These are phyloP conservation scores for Syncerus caffer DNA, from an alignment of 2,797 vertebrate species.

Conservation along the genomic window DNA sequence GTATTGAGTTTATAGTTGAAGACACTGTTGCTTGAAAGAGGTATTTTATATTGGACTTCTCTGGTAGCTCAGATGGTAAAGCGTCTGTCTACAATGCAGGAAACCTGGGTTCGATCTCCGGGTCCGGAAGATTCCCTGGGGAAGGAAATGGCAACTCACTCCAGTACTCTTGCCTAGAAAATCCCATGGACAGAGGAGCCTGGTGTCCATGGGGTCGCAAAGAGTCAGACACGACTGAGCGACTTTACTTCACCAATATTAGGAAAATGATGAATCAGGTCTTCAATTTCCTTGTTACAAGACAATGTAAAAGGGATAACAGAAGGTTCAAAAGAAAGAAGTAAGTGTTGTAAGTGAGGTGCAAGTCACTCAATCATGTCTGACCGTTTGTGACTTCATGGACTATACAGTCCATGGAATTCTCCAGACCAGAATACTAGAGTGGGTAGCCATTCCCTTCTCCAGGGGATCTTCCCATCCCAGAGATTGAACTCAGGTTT, in stretches of 20 bases:
- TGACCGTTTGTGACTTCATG: background rate
- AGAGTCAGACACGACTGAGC: too few species aligned
- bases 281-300: background rate
- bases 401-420: background rate
- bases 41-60: background rate
- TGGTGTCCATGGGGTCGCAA: too few species aligned
- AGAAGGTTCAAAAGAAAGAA: slow-evolving; percentile 42
- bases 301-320: background rate
- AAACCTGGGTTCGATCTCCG: too few species aligned
- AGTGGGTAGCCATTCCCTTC: background rate
- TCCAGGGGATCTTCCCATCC: background rate
- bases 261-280: slow-evolving; percentile 29
- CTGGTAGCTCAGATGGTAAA: too few species aligned
- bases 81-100: too few species aligned
- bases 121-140: too few species aligned
- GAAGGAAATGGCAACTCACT: too few species aligned
- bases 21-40: background rate
- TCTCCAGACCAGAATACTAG: background rate
- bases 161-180: too few species aligned
- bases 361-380: background rate
- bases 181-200: too few species aligned
- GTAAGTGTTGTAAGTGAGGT: slow-evolving; percentile 3
- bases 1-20: slow-evolving; percentile 48
- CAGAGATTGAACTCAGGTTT: background rate
- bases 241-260: background rate